Evolutionary conservation across 2,888 invertebrate species (phyloP), one percentile per base, ranked within the genome.

Genomic region (Anthrax anthrax): DNA sequence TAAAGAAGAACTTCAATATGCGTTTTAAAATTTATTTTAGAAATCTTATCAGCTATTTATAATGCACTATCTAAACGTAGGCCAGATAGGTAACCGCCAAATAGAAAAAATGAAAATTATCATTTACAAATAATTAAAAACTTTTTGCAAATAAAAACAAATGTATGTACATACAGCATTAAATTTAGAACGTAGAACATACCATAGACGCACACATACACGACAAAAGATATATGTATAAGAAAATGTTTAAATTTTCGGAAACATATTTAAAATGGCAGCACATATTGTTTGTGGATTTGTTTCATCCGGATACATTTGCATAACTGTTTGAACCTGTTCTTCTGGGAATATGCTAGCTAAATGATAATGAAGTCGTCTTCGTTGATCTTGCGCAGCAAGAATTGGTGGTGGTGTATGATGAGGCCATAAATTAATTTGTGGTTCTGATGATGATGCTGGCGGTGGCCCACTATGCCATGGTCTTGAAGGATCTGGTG

Each of bases 341-440:
- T 84, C 81, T 59, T 88, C 86, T 0, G 91, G 90, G 68, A 96
- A 96, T 48, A 95, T 81, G 45, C 84, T 84, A n/a, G 87, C 80
- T 52, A 96, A 71, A 65, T 92, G 90, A 67, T 83, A 91, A 64
- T 86, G 89, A 60, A 92, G 71, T 55, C 81, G 77, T 27, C 82
- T 73, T 1, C 90, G 75, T 18, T 81, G 80, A 58, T 87, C 88
- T 47, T 65, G 56, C 14, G 56, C 51, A 23, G 52, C 51, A 36
- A 50, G 44, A n/a, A 50, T 41, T 38, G 50, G 44, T 42, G 52
- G 47, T 39, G 51, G 46, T 23, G 50, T 38, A 46, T 50, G 50
- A 48, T 50, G 73, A 2, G 67, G 69, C 58, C 71, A 69, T 32
- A 74, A 61, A 60, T 76, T 78, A 48, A 81, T 64, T 55, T 80